These are phyloP conservation scores for Entomobrya proxima DNA, from an alignment of 2,888 invertebrate genomes.

Conservation along the genomic window DNA sequence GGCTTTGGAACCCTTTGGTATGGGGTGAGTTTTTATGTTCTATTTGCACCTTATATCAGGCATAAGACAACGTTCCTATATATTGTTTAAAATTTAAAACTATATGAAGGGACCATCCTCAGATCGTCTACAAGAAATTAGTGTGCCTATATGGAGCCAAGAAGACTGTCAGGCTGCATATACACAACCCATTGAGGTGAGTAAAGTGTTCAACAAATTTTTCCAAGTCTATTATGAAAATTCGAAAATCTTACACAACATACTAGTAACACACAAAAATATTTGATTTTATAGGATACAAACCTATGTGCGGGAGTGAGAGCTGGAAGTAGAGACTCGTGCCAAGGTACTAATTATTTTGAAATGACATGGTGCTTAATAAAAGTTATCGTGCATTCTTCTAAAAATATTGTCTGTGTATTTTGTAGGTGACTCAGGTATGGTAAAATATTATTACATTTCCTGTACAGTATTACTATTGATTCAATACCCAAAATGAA, in stretches of 20 bases:
- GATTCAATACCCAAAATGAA: conserved; percentile 70
- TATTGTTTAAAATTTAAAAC: background rate
- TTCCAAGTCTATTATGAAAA: background rate
- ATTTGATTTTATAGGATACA: conserved; percentile 78
- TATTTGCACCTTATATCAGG: background rate
- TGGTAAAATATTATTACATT: conserved; percentile 5
- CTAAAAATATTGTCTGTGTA: background rate
- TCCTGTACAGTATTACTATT: background rate
- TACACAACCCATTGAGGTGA: conserved; percentile 81
- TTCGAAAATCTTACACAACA: too few relatives aligned
- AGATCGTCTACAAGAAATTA: conserved; percentile 85
- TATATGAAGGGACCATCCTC: conserved; percentile 81
- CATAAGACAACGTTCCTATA: background rate
- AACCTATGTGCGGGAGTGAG: conserved; percentile 87
- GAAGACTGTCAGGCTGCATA: conserved; percentile 82
- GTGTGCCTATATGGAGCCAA: conserved; percentile 87
- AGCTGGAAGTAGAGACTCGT: conserved; percentile 88
- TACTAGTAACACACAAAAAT: too few relatives aligned
- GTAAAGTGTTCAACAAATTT: background rate
- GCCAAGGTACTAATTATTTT: conserved; percentile 81
- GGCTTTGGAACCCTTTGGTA: conserved; percentile 81
- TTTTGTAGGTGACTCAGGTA: conserved; percentile 67
- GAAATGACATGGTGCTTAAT: background rate
- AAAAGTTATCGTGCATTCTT: background rate
- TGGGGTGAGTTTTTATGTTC: conserved; percentile 77